Conservation (phyloP, 1,140 invertebrate genomes). For the Homalodisca vitripennis region DNA sequence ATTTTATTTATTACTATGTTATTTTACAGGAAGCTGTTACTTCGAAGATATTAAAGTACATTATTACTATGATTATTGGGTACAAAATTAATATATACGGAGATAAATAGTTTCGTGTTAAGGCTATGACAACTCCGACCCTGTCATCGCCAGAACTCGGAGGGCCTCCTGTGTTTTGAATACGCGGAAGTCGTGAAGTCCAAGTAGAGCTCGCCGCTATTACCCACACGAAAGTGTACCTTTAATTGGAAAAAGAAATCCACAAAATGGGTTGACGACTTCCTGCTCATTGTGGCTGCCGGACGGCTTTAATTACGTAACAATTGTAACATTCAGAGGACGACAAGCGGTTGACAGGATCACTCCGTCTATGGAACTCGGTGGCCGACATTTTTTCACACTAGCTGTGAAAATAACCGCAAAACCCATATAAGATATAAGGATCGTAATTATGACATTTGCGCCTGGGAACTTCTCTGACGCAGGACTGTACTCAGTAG, state of each 20-base stretch:
- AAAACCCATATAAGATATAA: constrained; percentile 10
- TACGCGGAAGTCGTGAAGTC: not conserved
- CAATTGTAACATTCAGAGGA: constrained; percentile 23
- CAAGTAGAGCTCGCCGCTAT: not conserved
- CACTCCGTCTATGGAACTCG: not conserved
- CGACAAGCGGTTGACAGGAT: not conserved
- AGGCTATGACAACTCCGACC: no score
- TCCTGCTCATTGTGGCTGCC: constrained; percentile 10
- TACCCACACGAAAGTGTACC: not conserved
- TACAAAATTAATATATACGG: no score
- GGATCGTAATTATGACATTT: not conserved
- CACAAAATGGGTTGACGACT: constrained; percentile 5
- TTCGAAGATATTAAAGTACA: no score
- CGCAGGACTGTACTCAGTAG: not conserved
- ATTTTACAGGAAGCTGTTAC: no score
- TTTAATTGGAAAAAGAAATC: constrained; percentile 8
- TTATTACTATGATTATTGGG: no score
- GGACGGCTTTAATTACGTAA: constrained; percentile 15
- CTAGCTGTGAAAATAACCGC: constrained; percentile 19
- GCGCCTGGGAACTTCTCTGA: not conserved
- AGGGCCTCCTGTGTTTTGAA: no score
- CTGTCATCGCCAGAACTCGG: no score
- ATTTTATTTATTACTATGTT: no score
- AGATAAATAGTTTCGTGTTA: no score
- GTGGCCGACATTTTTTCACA: constrained; percentile 14